These are phyloP conservation scores for Fulica atra DNA, from an alignment of 2,113 vertebrate species.

Conservation along the genomic window DNA sequence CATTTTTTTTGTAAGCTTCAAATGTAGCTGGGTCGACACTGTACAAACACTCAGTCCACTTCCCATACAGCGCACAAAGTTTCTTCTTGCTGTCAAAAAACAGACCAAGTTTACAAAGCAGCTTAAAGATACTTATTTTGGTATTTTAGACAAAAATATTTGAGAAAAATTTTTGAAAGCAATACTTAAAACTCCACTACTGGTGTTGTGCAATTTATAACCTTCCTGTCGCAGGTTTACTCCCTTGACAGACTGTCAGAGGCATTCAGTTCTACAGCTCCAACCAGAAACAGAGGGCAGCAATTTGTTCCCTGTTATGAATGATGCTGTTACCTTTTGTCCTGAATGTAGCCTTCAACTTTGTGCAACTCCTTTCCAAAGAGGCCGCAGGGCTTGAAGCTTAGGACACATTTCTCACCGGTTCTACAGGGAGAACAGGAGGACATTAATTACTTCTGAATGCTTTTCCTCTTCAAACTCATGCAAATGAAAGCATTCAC, in stretches of 20 bases:
- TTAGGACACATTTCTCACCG: constrained; percentile 91
- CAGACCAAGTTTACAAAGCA: background rate
- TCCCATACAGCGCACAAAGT: constrained; percentile 92
- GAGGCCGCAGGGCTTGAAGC: constrained; percentile 93
- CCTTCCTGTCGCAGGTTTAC: background rate
- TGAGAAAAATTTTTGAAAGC: background rate
- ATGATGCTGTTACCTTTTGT: constrained; percentile 87
- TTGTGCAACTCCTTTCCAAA: constrained; percentile 98
- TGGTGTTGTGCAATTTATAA: background rate
- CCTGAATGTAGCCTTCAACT: constrained; percentile 96
- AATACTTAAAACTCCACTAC: background rate
- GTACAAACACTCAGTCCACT: constrained; percentile 97
- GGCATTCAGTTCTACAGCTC: background rate
- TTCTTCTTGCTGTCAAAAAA: constrained; percentile 89
- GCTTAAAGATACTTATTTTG: background rate
- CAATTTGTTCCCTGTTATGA: background rate
- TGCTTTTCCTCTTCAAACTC: background rate
- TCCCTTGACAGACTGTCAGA: background rate
- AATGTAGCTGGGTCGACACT: constrained; percentile 84
- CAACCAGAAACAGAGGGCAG: background rate
- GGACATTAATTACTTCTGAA: background rate
- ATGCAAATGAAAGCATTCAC: background rate
- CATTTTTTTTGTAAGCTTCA: constrained; percentile 90
- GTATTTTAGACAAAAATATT: background rate
- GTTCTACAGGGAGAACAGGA: constrained; percentile 80